Evolutionary conservation across 92 coral and sea anemone species (phyloP), one percentile per base, ranked within the genome.

Genomic region (Heliopora coerulea): DNA sequence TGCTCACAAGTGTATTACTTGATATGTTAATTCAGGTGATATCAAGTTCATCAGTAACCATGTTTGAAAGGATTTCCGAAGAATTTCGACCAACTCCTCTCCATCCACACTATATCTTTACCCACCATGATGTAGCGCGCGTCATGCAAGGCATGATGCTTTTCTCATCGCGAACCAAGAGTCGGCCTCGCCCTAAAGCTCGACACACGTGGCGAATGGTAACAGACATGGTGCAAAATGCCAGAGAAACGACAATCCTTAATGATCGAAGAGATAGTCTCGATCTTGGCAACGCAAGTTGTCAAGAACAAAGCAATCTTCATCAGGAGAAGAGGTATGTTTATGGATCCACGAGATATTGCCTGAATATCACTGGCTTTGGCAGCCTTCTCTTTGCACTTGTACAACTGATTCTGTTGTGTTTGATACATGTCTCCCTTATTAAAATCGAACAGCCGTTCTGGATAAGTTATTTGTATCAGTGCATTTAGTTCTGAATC

Each of bases 51-150:
- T 79, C 92, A 24, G 72, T 95, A 63, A 64, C 78, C 49, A 72
- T 95, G 82, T 91, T 68, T 74, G 80, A 57, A 67, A 76, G 39
- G 24, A 39, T 95, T 46, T 83, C 82, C 8, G 72, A 86, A 27
- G 91, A 95, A 27, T 91, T 95, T 5, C 99, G 95, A 31, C 99
- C 96, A 17, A 87, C 84, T 54, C 96, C 99, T 33, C 73, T 81
- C 10, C 82, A 90, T 66, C 99, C 99, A 3, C 99, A 95, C 78
- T 95, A 85, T 39, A n/a, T 95, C 19, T 95, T 95, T 84, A 87
- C 93, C 40, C 96, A 90, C 28, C 99, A 95, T 79, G 99, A 95
- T 26, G 75, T 95, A 37, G 87, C 96, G 8, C 88, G 91, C 29
- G 86, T 95, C 29, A 90, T 77, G 30, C 95, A 83, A 68, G 91